Base-by-base conservation (phyloP, 2,888 invertebrate species). In the Nymphalis urticae region DNA sequence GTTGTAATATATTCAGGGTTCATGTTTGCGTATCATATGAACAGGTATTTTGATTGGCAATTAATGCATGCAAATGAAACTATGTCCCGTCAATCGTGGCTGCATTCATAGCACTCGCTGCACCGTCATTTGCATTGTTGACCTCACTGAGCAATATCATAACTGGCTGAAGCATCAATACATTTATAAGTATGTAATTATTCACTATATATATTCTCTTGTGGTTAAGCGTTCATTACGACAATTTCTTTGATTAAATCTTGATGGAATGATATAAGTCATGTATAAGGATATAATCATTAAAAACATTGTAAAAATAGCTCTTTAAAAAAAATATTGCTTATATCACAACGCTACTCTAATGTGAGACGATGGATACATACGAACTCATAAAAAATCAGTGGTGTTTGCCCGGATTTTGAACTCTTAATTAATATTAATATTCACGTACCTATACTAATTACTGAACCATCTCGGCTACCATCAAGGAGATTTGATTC, bases 11-110 rank as follows among this genome's bases (percentile, higher is more conserved):
- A 54, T 42, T 42, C 36, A 36, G 36, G 10, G 19, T 58, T n/a
- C 8, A 58, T 42, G 10, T 42, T 58, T 42, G 19, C 58, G 36
- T 36, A 32, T 58, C 42, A 42, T 42, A 13, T 21, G 24, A n/a
- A 53, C 47, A 10, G 5, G 48, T 27, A 48, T 62, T 66, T 62
- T 48, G 48, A 66, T 66, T 36, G 53, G 54, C 66, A 62, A 66
- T 66, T 66, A 60, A 48, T 66, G 27, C n/a, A 66, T 62, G 66
- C 66, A 66, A 66, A 66, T 66, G 53, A 21, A n/a, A 58, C 58
- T 58, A 36, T 36, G 36, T 9, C n/a, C n/a, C 19, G n/a, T 19
- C 27, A 36, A 36, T 13, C 58, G 36, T 42, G 19, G 9, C 32
- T 27, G 54, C 27, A 36, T n/a, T 36, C 17, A 58, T 9, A 36